phyloP scores from a whole-genome alignment of 2,797 vertebrate genomes.

The Hirundo rustica region DNA sequence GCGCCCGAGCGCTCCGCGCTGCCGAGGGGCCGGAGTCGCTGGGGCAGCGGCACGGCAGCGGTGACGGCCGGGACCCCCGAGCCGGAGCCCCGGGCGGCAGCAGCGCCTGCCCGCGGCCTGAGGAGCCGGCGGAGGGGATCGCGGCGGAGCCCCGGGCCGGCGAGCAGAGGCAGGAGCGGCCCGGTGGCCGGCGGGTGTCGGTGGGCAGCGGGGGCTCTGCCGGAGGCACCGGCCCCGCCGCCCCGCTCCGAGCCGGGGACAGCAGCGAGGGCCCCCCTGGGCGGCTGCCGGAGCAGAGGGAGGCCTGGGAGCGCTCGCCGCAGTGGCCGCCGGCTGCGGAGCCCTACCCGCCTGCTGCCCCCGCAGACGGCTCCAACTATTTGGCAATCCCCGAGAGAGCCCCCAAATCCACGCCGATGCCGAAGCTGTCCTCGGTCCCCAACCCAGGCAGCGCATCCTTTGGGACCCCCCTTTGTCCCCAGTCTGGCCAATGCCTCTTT shows the following conservation, averaged over 20 bases:
- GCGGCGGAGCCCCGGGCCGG: background rate
- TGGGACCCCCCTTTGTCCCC: background rate
- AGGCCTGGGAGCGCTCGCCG: background rate
- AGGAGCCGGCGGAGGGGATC: background rate
- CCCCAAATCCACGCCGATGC: background rate
- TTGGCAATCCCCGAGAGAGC: constrained; percentile 58
- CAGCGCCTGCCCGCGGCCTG: background rate
- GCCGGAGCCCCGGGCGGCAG: background rate
- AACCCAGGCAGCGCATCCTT: background rate
- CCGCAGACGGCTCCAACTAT: constrained; percentile 41
- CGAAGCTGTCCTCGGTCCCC: background rate
- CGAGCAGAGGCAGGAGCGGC: background rate
- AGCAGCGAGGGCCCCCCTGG: constrained; percentile 40
- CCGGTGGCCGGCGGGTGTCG: background rate
- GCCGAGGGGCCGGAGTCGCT: background rate
- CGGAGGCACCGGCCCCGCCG: background rate
- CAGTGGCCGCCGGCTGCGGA: background rate
- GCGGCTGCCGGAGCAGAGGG: background rate
- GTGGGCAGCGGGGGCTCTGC: background rate
- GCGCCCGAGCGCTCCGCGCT: background rate
- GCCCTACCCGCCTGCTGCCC: background rate
- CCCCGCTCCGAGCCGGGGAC: background rate
- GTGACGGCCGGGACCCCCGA: rapidly evolving
- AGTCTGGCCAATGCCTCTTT: rapidly evolving
- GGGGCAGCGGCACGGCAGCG: background rate